A percentile compares a stretch with the other conserved stretches of the same genome.
Evolutionary conservation across 2,113 vertebrate genomes (phyloP).

Genomic region (Laticauda laticaudata): DNA sequence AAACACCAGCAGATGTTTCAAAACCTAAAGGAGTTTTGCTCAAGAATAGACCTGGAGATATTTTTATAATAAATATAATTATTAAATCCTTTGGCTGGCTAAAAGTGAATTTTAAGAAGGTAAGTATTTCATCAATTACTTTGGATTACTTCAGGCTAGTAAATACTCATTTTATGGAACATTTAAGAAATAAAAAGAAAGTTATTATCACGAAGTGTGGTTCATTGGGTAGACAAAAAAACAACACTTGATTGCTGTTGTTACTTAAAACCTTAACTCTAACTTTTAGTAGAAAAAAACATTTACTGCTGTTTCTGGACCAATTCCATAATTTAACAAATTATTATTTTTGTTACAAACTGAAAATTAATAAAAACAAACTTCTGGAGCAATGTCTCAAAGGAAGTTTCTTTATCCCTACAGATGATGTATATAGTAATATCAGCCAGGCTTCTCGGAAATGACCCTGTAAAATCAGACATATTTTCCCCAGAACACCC

Average conservation of each 20-base stretch:
- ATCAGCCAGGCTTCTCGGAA: not conserved
- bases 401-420: not conserved
- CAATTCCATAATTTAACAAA: not conserved
- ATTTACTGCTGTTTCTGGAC: not conserved
- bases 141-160: conserved; percentile 14
- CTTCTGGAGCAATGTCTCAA: not conserved
- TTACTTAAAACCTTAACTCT: conserved; percentile 1
- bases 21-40: fast-evolving
- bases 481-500: not conserved
- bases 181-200: conserved; percentile 14
- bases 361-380: conserved; percentile 2
- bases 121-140: conserved; percentile 13
- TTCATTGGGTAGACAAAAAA: conserved; percentile 16
- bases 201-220: conserved; percentile 7
- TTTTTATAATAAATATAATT: conserved; percentile 3
- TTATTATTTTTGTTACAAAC: not conserved
- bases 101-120: conserved; percentile 23
- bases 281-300: not conserved
- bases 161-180: not conserved
- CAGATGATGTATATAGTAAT: not conserved
- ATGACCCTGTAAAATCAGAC: not conserved
- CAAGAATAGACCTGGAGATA: conserved; percentile 6
- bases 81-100: conserved; percentile 1
- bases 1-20: conserved; percentile 13
- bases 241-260: conserved; percentile 19